Percentiles rank a stretch among this genome's conserved stretches.
These are phyloP conservation scores for Ditula angustiorana DNA, from an alignment of 2,888 invertebrate species.

Conservation along the genomic window DNA sequence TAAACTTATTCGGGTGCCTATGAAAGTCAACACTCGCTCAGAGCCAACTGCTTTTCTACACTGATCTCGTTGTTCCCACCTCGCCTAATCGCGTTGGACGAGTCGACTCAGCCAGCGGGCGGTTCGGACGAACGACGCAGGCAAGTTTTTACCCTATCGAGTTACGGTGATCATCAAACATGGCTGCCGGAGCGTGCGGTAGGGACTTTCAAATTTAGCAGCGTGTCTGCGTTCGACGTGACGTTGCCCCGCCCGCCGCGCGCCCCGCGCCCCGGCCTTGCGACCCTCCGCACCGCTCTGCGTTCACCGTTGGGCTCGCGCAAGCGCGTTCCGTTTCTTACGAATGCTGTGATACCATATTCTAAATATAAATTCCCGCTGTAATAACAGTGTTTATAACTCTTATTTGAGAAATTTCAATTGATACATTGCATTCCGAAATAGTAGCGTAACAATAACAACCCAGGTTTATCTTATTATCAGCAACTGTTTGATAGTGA, in stretches of 20 bases:
- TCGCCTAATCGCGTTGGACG: slow-evolving; percentile 81
- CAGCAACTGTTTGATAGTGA: slow-evolving; percentile 8
- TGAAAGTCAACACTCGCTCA: slow-evolving; percentile 52
- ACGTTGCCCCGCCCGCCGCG: slow-evolving; percentile 74
- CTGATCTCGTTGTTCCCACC: slow-evolving; percentile 72
- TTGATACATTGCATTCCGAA: neutral
- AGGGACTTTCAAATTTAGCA: slow-evolving; percentile 63
- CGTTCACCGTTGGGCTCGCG: slow-evolving; percentile 67
- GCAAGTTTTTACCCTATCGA: slow-evolving; percentile 68
- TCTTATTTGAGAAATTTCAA: neutral
- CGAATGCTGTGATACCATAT: slow-evolving; percentile 71
- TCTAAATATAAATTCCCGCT: slow-evolving; percentile 35
- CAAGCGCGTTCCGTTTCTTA: slow-evolving; percentile 78
- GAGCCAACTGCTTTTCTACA: slow-evolving; percentile 74
- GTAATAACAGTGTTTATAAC: neutral
- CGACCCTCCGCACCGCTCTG: slow-evolving; percentile 71
- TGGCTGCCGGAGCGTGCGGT: slow-evolving; percentile 41
- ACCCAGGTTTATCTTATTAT: slow-evolving; percentile 8
- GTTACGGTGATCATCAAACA: slow-evolving; percentile 47
- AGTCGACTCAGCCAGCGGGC: slow-evolving; percentile 52
- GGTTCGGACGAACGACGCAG: slow-evolving; percentile 68
- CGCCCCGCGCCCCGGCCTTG: slow-evolving; percentile 78
- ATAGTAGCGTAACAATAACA: neutral
- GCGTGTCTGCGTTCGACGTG: slow-evolving; percentile 80
- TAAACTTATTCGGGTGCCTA: slow-evolving; percentile 18